Conservation (phyloP, 2,113 vertebrate genomes). For the Argyrosomus japonicus region DNA sequence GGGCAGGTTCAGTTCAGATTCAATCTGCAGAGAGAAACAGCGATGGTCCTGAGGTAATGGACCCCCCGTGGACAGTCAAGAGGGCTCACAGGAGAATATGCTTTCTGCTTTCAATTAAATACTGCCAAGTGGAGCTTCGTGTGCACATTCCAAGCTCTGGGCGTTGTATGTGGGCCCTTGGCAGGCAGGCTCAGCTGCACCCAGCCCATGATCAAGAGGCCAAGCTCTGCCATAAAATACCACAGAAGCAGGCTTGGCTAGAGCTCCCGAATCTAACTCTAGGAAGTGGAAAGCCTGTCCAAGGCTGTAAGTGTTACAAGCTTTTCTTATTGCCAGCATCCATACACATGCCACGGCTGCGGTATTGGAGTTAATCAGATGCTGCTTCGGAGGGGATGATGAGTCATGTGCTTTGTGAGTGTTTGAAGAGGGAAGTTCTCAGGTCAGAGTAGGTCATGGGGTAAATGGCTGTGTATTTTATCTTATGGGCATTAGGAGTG, state of each 20-base stretch:
- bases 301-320: slow-evolving; percentile 32
- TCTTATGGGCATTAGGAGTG: slow-evolving; percentile 57
- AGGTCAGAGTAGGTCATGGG: slow-evolving; percentile 62
- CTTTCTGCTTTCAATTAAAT: slow-evolving; percentile 68
- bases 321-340: slow-evolving; percentile 42
- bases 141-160: slow-evolving; percentile 57
- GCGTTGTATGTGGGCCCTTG: slow-evolving; percentile 52
- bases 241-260: slow-evolving; percentile 52
- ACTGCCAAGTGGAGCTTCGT: slow-evolving; percentile 59
- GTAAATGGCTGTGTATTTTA: slow-evolving; percentile 68
- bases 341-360: slow-evolving; percentile 21
- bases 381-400: slow-evolving; percentile 41
- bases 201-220: slow-evolving; percentile 59
- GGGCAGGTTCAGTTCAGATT: slow-evolving; percentile 9
- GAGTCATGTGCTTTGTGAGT: slow-evolving; percentile 57
- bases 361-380: slow-evolving; percentile 59
- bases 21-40: slow-evolving; percentile 25
- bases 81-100: slow-evolving; percentile 64
- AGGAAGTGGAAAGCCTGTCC: slow-evolving; percentile 48
- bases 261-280: slow-evolving; percentile 39
- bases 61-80: slow-evolving; percentile 45
- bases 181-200: slow-evolving; percentile 48
- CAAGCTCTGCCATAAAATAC: slow-evolving; percentile 56
- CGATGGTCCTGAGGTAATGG: slow-evolving; percentile 17
- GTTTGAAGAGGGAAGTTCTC: slow-evolving; percentile 63